phyloP scores from a whole-genome alignment of 1,140 invertebrate species.

The Chymomyza costata region DNA sequence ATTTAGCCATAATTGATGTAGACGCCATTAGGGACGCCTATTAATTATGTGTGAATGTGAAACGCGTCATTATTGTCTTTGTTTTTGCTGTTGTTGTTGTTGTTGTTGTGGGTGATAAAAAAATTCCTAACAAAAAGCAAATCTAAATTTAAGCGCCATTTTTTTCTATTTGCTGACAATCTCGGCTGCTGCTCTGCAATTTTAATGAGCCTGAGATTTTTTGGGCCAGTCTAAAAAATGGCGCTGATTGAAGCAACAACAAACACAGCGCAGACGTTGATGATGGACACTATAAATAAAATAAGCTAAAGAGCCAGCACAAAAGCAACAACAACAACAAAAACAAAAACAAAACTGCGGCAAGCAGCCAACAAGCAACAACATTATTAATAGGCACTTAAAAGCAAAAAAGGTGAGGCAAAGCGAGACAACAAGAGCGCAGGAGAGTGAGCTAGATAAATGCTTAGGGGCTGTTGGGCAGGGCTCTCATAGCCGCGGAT shows the following conservation, averaged over 20 bases:
- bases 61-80: too few relatives aligned
- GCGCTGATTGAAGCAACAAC: conserved; percentile 59
- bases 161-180: conserved; percentile 32
- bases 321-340: not conserved
- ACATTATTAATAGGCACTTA: conserved; percentile 71
- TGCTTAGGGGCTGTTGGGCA: not conserved
- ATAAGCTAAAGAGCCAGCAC: conserved; percentile 21
- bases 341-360: conserved; percentile 32
- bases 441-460: not conserved
- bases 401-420: conserved; percentile 13
- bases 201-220: conserved; percentile 66
- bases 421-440: not conserved
- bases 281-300: conserved; percentile 64
- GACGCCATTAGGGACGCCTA: conserved; percentile 44
- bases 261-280: conserved; percentile 34
- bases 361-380: conserved; percentile 25
- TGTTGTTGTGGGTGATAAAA: conserved; percentile 1
- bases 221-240: conserved; percentile 46
- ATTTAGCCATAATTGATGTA: conserved; percentile 53
- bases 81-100: too few relatives aligned
- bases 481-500: not conserved
- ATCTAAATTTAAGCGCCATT: conserved; percentile 4
- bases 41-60: conserved; percentile 54
- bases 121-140: conserved; percentile 9
- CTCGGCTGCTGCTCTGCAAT: conserved; percentile 23